Base-by-base conservation (phyloP, 2,888 invertebrate genomes). In the Drosophila quinaria region DNA sequence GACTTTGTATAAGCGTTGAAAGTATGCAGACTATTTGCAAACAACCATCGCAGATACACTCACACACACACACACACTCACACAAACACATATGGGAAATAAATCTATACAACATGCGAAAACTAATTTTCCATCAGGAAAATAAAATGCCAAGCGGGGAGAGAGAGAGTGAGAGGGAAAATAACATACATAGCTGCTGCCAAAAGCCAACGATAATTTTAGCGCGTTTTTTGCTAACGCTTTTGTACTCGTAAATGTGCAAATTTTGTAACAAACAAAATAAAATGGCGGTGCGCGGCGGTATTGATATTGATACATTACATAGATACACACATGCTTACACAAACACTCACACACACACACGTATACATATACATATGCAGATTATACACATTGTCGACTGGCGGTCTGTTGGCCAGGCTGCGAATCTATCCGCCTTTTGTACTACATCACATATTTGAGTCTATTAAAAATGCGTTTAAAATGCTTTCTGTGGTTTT, bases 381-480 rank as follows among this genome's bases (percentile, higher is more conserved):
- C 33, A 4, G 4, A 13, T 13, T 11, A 22, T 22, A 15, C 11
- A 37, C 46, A 58, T 58, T 55, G 39, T 33, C 41, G 22, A 5
- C 6, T n/a, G 49, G 9, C 41, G 49, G 60, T 60, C 31, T 33
- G 49, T 8, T 31, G 44, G 44, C 56, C 50, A 22, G 46, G 10
- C 15, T 33, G 56, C 29, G 29, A 35, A 15, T 42, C 35, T 44
- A 29, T 60, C 61, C 63, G 61, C 80, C 77, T 74, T 75, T 79
- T 81, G 76, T 82, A 39, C 58, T 42, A 59, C 51, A 80, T 80
- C 90, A 90, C 91, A 91, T 91, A 85, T 91, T 91, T 91, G 89
- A 91, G 91, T 91, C 91, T 88, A 91, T 91, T 91, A 91, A 91
- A 87, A 91, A 87, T 89, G 86, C 88, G 85, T 89, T 86, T 86